A percentile compares a stretch with the other conserved stretches of the same genome.
Evolutionary conservation across 1,140 invertebrate genomes (phyloP).

Genomic region (Tetragnatha versicolor): DNA sequence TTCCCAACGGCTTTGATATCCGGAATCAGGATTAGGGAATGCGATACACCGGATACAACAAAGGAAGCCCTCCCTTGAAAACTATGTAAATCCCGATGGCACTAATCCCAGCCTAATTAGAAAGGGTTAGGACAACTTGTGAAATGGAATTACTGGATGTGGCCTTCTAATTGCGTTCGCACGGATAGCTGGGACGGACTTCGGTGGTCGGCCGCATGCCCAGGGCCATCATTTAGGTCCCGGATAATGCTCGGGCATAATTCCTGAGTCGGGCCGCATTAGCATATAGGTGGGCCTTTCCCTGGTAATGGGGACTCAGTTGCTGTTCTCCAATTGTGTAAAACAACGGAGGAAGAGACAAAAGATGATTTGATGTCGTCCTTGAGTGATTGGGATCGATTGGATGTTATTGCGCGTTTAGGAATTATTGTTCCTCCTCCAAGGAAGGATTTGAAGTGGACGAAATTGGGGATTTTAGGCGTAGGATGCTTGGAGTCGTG

Average conservation of each 20-base stretch:
- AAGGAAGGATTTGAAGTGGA: no score
- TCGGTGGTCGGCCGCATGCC: slow-evolving; percentile 10
- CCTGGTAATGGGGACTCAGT: slow-evolving; percentile 2
- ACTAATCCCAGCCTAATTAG: slow-evolving; percentile 45
- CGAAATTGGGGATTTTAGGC: no score
- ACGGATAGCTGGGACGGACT: neutral
- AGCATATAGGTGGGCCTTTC: slow-evolving; percentile 37
- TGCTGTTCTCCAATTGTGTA: slow-evolving; percentile 20
- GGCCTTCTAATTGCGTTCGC: slow-evolving; percentile 34
- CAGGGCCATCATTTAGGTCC: slow-evolving; percentile 33
- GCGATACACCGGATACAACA: slow-evolving; percentile 11
- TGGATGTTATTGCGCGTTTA: no score
- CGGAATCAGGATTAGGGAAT: neutral
- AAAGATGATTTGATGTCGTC: no score
- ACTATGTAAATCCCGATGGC: slow-evolving; percentile 40
- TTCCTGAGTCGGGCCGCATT: slow-evolving; percentile 12
- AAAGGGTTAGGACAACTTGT: slow-evolving; percentile 40
- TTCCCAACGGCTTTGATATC: neutral
- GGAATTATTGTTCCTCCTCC: no score
- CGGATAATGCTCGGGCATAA: slow-evolving; percentile 33
- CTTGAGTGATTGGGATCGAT: no score
- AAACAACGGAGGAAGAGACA: slow-evolving; percentile 26
- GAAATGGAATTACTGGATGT: slow-evolving; percentile 47
- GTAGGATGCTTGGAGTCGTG: no score
- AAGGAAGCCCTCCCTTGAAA: slow-evolving; percentile 36